Percentiles rank a stretch among this genome's conserved stretches.
Conservation (phyloP, 2,797 vertebrate species). For the Sphenodon punctatus region DNA sequence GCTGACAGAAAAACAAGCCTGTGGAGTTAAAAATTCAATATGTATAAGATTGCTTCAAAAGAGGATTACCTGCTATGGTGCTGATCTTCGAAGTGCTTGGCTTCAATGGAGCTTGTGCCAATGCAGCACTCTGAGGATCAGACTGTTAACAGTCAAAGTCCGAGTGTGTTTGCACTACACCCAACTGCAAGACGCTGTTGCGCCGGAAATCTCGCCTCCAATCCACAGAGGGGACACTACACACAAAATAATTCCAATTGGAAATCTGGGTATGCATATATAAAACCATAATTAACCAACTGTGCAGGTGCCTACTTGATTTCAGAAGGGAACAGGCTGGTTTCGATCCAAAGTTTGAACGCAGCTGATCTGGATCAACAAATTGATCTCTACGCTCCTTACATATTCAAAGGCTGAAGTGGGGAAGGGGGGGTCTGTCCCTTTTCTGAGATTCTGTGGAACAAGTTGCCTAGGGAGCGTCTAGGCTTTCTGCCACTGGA, state of each 20-base stretch:
- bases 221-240: not conserved
- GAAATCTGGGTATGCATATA: not conserved
- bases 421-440: too few relatives aligned
- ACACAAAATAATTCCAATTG: not conserved
- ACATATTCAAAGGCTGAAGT: not conserved
- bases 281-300: not conserved
- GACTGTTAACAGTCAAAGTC: too few relatives aligned
- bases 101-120: too few relatives aligned
- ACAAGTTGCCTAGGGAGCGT: too few relatives aligned
- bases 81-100: too few relatives aligned
- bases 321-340: not conserved
- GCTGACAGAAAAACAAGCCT: conserved; percentile 84
- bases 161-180: too few relatives aligned
- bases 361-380: not conserved
- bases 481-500: too few relatives aligned
- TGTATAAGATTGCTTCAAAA: not conserved
- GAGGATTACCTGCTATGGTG: too few relatives aligned
- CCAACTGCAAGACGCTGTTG: too few relatives aligned
- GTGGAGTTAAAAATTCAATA: not conserved
- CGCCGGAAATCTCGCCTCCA: too few relatives aligned
- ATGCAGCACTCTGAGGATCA: too few relatives aligned
- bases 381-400: not conserved
- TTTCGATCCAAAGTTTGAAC: not conserved
- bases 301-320: not conserved
- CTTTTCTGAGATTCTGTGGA: too few relatives aligned